A percentile compares a stretch with the other conserved stretches of the same genome.
Conservation (phyloP, 2,797 vertebrate genomes). For the Parambassis ranga region DNA sequence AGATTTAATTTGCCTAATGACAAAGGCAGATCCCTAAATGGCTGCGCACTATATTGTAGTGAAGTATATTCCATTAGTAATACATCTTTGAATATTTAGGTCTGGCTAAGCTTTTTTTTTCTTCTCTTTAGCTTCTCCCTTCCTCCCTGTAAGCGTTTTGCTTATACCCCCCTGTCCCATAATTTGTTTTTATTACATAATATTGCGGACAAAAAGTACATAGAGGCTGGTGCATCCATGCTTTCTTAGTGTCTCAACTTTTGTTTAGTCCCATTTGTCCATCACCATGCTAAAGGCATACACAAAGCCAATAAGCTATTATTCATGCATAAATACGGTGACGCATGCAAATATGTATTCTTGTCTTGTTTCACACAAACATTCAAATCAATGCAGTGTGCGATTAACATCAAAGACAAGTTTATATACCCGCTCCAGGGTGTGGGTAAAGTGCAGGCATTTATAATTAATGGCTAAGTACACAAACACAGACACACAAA, state of each 20-base stretch:
- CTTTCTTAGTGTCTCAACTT: slow-evolving; percentile 31
- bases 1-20: slow-evolving; percentile 74
- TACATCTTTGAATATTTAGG: slow-evolving; percentile 59
- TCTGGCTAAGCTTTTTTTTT: slow-evolving; percentile 4
- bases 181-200: slow-evolving; percentile 65
- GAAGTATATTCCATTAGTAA: slow-evolving; percentile 63
- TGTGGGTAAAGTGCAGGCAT: slow-evolving; percentile 31
- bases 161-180: slow-evolving; percentile 50
- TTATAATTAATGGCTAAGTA: slow-evolving; percentile 33
- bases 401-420: slow-evolving; percentile 60
- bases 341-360: background rate
- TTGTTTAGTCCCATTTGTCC: slow-evolving; percentile 7
- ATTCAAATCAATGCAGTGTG: slow-evolving; percentile 42
- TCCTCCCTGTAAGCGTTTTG: slow-evolving; percentile 37
- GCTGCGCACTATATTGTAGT: slow-evolving; percentile 55
- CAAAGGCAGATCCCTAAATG: slow-evolving; percentile 68
- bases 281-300: slow-evolving; percentile 7
- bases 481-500: background rate
- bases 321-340: background rate
- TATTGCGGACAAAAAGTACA: slow-evolving; percentile 62
- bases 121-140: slow-evolving; percentile 25
- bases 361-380: slow-evolving; percentile 22
- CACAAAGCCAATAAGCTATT: slow-evolving; percentile 10
- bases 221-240: slow-evolving; percentile 24
- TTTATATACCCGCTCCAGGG: slow-evolving; percentile 40